phyloP scores from a whole-genome alignment of 2,888 invertebrate genomes.

The Drosophila pseudotalamancana region DNA sequence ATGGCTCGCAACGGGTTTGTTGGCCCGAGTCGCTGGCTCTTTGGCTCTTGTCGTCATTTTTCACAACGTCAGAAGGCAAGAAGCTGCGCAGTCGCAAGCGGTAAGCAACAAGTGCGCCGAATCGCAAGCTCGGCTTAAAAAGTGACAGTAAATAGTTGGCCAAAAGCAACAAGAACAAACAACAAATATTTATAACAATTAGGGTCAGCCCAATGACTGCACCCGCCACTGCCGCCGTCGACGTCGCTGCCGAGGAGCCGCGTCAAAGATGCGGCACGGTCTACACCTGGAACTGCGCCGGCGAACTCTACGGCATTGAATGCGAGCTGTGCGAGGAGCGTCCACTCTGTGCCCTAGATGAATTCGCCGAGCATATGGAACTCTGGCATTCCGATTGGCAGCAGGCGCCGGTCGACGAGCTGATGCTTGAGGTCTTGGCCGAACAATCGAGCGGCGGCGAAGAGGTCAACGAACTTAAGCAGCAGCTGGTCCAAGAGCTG shows the following conservation, averaged over 20 bases:
- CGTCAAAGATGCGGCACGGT: conserved; percentile 74
- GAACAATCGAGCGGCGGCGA: conserved; percentile 56
- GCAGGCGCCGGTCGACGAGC: conserved; percentile 59
- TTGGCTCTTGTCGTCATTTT: conserved; percentile 41
- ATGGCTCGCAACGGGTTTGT: conserved; percentile 62
- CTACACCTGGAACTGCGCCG: conserved; percentile 78
- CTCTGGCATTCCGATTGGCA: conserved; percentile 77
- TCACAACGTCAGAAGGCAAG: conserved; percentile 62
- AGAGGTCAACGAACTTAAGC: conserved; percentile 65
- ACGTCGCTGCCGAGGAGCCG: conserved; percentile 21
- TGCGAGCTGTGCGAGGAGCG: conserved; percentile 79
- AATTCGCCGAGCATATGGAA: conserved; percentile 79
- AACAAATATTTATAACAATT: background rate
- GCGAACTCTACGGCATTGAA: conserved; percentile 76
- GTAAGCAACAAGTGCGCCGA: conserved; percentile 44
- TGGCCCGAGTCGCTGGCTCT: conserved; percentile 41
- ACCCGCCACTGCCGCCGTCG: background rate
- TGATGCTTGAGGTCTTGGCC: conserved; percentile 69
- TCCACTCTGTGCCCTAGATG: conserved; percentile 72
- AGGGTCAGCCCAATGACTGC: background rate
- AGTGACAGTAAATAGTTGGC: conserved; percentile 42
- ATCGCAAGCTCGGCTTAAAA: conserved; percentile 44
- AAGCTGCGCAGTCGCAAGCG: conserved; percentile 65
- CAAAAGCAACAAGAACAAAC: background rate
- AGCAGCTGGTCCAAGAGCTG: conserved; percentile 61